Conservation (phyloP, 2,888 invertebrate species). For the Erannis defoliaria region DNA sequence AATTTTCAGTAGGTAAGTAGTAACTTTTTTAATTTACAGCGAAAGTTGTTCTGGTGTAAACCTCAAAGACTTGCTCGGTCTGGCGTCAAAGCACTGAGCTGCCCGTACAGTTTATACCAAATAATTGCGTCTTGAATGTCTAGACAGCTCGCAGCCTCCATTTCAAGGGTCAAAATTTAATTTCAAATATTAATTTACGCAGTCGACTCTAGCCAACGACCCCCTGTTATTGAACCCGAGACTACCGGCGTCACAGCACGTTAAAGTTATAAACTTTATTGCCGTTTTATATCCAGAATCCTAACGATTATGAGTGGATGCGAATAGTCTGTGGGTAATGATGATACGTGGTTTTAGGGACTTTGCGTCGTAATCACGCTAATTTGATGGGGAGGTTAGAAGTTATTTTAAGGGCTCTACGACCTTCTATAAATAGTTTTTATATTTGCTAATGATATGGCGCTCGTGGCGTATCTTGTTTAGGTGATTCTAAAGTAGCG, state of each 20-base stretch:
- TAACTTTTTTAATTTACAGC: no score
- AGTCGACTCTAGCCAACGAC: conserved; percentile 32
- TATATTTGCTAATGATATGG: background rate
- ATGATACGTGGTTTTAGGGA: conserved; percentile 27
- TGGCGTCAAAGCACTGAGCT: conserved; percentile 23
- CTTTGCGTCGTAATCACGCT: conserved; percentile 29
- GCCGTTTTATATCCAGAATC: conserved; percentile 37
- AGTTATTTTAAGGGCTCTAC: conserved; percentile 21
- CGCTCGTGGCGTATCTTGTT: no score
- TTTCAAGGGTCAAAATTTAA: conserved; percentile 53
- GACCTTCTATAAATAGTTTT: conserved; percentile 12
- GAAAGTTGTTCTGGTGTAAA: conserved; percentile 29
- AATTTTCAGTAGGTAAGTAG: no score
- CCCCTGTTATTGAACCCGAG: conserved; percentile 41
- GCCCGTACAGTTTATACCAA: conserved; percentile 10
- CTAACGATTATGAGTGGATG: conserved; percentile 43
- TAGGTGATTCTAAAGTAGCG: no score
- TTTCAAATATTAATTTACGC: conserved; percentile 53
- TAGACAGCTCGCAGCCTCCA: conserved; percentile 37
- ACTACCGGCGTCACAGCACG: conserved; percentile 41
- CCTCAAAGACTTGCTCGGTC: conserved; percentile 25
- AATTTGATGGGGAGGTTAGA: conserved; percentile 24
- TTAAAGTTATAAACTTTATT: conserved; percentile 42
- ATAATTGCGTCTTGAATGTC: conserved; percentile 50
- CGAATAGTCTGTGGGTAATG: conserved; percentile 30